These are phyloP conservation scores for Stichodactyla helianthus DNA, from an alignment of 64 coral and sea anemone species.

Conservation along the genomic window DNA sequence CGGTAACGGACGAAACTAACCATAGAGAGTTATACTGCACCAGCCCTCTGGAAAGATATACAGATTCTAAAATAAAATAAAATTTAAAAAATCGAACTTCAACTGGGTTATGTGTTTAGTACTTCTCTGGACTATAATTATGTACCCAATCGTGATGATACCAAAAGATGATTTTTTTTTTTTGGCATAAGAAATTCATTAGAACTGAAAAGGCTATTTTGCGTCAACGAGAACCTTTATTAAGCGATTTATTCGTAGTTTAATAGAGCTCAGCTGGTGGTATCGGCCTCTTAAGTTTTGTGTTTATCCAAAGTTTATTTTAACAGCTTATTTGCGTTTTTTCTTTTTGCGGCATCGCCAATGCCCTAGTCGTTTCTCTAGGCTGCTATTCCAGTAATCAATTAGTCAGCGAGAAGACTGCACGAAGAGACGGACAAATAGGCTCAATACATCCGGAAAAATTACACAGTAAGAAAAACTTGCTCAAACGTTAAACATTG, in stretches of 20 bases:
- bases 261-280: not conserved
- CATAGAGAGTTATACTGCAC: too few relatives aligned
- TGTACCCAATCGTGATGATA: too few relatives aligned
- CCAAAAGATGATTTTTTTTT: too few relatives aligned
- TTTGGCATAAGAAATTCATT: not conserved
- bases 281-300: not conserved
- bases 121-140: too few relatives aligned
- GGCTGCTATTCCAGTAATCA: not conserved
- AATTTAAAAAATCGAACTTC: too few relatives aligned
- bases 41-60: too few relatives aligned
- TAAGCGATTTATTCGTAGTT: conserved; percentile 1
- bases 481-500: not conserved
- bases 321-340: not conserved
- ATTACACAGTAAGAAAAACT: not conserved
- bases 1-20: not conserved
- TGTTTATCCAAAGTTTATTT: conserved; percentile 13
- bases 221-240: not conserved
- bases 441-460: not conserved
- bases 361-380: not conserved
- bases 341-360: not conserved
- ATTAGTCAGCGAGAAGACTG: not conserved
- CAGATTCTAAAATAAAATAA: too few relatives aligned
- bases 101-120: too few relatives aligned
- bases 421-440: not conserved
- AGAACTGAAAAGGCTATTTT: not conserved